Evolutionary conservation across 2,113 vertebrate species (phyloP), one percentile per base, ranked within the genome.

Genomic region (Megalops atlanticus): DNA sequence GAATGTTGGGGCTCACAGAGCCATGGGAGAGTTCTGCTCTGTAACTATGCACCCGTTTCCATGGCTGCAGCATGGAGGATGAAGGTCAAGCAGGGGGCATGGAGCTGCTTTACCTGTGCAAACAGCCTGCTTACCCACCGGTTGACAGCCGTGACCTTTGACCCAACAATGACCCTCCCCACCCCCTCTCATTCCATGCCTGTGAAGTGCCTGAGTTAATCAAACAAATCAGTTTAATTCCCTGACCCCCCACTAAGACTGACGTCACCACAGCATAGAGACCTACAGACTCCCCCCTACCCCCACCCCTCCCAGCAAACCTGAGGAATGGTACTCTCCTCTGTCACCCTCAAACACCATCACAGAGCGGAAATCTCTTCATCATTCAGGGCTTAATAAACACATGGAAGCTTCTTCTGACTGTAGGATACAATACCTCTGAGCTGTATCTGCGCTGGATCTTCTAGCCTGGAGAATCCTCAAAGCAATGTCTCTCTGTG

Each of bases 141-240:
- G 45, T 35, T 71, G 35, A n/a, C 54, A 21, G 27, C 33, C n/a
- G n/a, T 47, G 40, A 74, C 47, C 80, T 70, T 41, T 12, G 80
- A 75, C 73, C 74, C 54, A 39, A 69, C 18, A 73, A 94, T 95
- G 94, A 94, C 94, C 88, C 90, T 90, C 82, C 85, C 90, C 91
- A 24, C 47, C 24, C 64, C 33, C 39, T 38, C 3, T 31, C 81
- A 45, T 79, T 71, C 73, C 76, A 74, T 79, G 77, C 77, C 71
- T 83, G 71, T 73, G 40, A 83, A 83, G 81, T 83, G 81, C 81
- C 81, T 83, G 70, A 74, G 71, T 83, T 80, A 40, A 71, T 83
- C 31, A 45, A 43, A 36, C 33, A 8, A 78, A 79, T 74, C 71
- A 64, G 49, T 76, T 81, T 64, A 64, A 64, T 74, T 54, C 11